phyloP scores from a whole-genome alignment of 2,797 vertebrate genomes.

The Poecilia wingei region DNA sequence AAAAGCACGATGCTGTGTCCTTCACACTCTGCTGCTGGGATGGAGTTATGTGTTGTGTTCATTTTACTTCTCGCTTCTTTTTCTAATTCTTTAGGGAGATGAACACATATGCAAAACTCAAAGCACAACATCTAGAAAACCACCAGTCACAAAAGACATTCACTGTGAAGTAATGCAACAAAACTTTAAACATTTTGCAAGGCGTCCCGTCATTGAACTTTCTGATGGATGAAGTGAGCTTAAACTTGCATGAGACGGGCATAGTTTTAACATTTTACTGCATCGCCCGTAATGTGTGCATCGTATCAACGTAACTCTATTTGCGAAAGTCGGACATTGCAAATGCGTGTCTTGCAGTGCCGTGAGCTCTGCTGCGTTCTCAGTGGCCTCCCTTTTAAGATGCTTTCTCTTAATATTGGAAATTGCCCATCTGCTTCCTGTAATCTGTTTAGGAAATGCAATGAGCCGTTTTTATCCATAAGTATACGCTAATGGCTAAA shows the following conservation, averaged over 20 bases:
- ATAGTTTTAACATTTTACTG: not conserved
- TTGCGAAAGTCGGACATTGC: not conserved
- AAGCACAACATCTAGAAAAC: not conserved
- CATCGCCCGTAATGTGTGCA: not conserved
- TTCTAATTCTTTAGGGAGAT: not conserved
- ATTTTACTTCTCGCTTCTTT: not conserved
- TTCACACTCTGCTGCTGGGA: not conserved
- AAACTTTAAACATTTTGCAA: not conserved
- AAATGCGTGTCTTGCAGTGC: not conserved
- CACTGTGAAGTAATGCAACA: not conserved
- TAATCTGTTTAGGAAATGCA: not conserved
- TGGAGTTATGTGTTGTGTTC: not conserved
- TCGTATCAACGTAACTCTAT: not conserved
- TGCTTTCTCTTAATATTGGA: slow-evolving; percentile 5
- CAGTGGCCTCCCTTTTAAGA: not conserved
- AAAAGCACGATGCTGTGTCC: not conserved
- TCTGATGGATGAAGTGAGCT: not conserved
- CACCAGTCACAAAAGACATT: not conserved
- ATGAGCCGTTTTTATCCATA: not conserved
- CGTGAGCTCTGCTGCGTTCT: not conserved
- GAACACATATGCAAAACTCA: not conserved
- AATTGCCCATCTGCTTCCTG: not conserved
- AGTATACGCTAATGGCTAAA: not conserved
- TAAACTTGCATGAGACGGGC: not conserved
- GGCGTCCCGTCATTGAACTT: not conserved